A percentile compares a stretch with the other conserved stretches of the same genome.
These are phyloP conservation scores for Mamestra configurata DNA, from an alignment of 1,140 invertebrate species.

Conservation along the genomic window DNA sequence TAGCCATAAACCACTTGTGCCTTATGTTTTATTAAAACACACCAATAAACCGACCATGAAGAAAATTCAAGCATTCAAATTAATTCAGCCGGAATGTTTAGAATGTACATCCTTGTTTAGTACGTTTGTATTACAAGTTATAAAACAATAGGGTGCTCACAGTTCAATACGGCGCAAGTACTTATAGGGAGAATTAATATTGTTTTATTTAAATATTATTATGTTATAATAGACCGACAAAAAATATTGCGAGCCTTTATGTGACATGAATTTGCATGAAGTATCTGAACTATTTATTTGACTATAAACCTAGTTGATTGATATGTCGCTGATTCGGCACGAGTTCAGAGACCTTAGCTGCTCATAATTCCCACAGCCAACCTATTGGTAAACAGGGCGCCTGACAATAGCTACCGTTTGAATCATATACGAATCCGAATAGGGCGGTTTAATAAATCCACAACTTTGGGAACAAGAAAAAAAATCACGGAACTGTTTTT, in stretches of 20 bases:
- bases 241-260: conserved; percentile 47
- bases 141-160: conserved; percentile 57
- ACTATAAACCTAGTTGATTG: conserved; percentile 30
- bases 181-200: conserved; percentile 51
- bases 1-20: conserved; percentile 47
- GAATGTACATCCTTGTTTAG: conserved; percentile 60
- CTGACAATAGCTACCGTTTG: neutral
- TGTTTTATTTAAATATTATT: conserved; percentile 53
- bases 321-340: neutral
- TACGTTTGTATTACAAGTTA: conserved; percentile 52
- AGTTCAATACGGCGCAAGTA: conserved; percentile 52
- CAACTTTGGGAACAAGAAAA: too few relatives aligned
- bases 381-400: neutral
- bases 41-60: conserved; percentile 55
- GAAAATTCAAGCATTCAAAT: conserved; percentile 59
- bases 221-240: conserved; percentile 53
- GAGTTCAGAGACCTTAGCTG: conserved; percentile 12
- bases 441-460: too few relatives aligned
- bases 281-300: conserved; percentile 35
- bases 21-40: conserved; percentile 53
- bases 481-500: too few relatives aligned
- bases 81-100: conserved; percentile 56
- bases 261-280: conserved; percentile 45
- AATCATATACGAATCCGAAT: neutral
- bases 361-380: neutral